A percentile compares a stretch with the other conserved stretches of the same genome.
Evolutionary conservation across 2,888 invertebrate genomes (phyloP).

Genomic region (Ichneumon xanthorius): DNA sequence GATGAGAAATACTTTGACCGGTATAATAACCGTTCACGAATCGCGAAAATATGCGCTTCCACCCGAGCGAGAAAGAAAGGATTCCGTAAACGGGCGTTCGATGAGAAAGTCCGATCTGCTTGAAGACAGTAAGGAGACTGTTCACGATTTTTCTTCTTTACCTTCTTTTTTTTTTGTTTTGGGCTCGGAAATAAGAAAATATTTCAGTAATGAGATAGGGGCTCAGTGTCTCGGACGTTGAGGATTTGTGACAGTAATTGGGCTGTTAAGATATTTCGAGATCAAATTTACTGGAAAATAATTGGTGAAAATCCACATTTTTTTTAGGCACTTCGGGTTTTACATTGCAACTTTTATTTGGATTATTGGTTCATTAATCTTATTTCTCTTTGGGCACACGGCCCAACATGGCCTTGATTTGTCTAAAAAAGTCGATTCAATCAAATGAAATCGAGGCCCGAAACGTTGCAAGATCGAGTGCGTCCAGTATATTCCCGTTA

Average conservation of each 20-base stretch:
- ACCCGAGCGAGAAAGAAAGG: not conserved
- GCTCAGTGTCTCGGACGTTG: not conserved
- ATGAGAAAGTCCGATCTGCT: not conserved
- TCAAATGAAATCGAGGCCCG: not conserved
- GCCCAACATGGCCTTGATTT: not conserved
- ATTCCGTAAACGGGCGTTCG: not conserved
- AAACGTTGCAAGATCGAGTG: not conserved
- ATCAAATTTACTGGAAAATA: not conserved
- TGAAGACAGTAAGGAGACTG: not conserved
- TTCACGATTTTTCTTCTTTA: not conserved
- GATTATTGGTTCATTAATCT: not conserved
- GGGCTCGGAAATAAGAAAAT: not conserved
- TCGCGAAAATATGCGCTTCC: conserved; percentile 15
- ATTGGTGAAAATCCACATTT: not conserved
- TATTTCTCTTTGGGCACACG: not conserved
- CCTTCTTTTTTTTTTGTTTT: not conserved
- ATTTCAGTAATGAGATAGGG: not conserved
- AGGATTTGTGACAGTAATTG: not conserved
- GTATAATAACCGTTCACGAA: conserved; percentile 16
- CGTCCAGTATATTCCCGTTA: not conserved
- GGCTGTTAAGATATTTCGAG: not conserved
- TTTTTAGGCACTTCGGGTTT: not conserved
- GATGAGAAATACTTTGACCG: conserved; percentile 1
- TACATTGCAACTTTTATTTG: not conserved
- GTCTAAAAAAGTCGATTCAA: not conserved